Conservation (phyloP, 1,140 invertebrate species). For the Carposina sasakii region DNA sequence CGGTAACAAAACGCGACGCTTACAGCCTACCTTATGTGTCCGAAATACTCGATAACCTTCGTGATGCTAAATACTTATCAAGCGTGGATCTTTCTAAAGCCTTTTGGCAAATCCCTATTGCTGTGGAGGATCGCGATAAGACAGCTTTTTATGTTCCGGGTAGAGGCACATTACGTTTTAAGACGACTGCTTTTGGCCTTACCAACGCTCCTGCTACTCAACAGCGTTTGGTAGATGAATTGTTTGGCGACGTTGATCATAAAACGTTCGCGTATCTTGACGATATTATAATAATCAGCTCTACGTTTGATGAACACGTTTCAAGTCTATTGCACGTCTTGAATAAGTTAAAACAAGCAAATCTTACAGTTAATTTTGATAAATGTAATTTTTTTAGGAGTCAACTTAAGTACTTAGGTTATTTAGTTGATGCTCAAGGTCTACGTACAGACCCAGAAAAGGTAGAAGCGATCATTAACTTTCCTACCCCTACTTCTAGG, state of each 20-base stretch:
- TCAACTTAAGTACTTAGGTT: conserved; percentile 30
- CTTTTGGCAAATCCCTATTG: conserved; percentile 37
- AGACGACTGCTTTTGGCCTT: conserved; percentile 23
- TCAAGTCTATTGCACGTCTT: conserved; percentile 22
- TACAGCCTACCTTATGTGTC: conserved; percentile 26
- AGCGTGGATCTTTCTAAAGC: conserved; percentile 20
- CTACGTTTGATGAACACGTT: conserved; percentile 27
- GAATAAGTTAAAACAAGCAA: conserved; percentile 15
- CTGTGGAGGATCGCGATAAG: conserved; percentile 14
- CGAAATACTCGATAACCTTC: conserved; percentile 30
- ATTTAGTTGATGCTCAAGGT: conserved; percentile 31
- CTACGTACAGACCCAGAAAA: conserved; percentile 49
- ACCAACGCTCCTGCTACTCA: conserved; percentile 3
- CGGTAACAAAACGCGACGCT: conserved; percentile 33
- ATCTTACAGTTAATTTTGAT: conserved; percentile 24
- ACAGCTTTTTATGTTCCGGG: conserved; percentile 27
- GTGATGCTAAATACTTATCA: conserved; percentile 16
- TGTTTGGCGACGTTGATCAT: conserved; percentile 16
- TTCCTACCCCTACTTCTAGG: conserved; percentile 33
- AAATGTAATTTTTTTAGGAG: conserved; percentile 6
- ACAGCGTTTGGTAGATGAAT: conserved; percentile 19
- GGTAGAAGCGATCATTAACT: conserved; percentile 39
- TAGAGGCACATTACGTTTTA: conserved; percentile 22
- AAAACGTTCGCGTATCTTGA: conserved; percentile 30
- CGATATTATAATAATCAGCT: conserved; percentile 29